These are phyloP conservation scores for Synergus laeviventris DNA, from an alignment of 2,888 invertebrate genomes.

Conservation along the genomic window DNA sequence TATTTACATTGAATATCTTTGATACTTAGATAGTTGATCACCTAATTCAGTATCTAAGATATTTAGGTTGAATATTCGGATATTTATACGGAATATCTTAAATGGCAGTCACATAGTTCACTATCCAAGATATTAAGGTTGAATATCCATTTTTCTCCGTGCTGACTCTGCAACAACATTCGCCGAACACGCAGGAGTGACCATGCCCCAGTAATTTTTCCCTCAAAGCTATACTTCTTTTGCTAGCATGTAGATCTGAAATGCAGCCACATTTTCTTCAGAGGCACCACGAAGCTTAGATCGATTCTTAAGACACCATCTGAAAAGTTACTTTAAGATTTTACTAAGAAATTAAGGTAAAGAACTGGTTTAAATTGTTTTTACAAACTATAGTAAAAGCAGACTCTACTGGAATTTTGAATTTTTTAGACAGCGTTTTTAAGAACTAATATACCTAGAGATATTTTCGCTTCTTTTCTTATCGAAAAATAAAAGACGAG, in stretches of 20 bases:
- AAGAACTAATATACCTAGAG: neutral
- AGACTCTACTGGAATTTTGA: neutral
- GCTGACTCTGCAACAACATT: conserved; percentile 34
- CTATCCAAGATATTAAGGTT: too few relatives aligned
- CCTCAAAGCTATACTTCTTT: conserved; percentile 31
- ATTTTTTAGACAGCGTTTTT: neutral
- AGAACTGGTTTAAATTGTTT: neutral
- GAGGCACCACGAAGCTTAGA: neutral
- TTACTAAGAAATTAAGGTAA: conserved; percentile 7
- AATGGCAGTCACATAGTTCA: too few relatives aligned
- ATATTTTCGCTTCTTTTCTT: neutral
- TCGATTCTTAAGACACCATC: conserved; percentile 9
- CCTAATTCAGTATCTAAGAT: too few relatives aligned
- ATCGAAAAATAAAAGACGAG: neutral
- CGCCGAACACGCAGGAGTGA: conserved; percentile 50
- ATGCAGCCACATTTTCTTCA: conserved; percentile 7
- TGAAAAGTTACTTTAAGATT: neutral
- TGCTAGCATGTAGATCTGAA: conserved; percentile 5
- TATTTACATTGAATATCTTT: too few relatives aligned
- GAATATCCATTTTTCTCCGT: too few relatives aligned
- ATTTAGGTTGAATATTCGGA: too few relatives aligned
- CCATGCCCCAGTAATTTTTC: conserved; percentile 57
- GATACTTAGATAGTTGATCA: too few relatives aligned
- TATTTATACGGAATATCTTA: too few relatives aligned
- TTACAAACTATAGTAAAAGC: neutral